These are phyloP conservation scores for Papilio protenor DNA, from an alignment of 2,888 invertebrate genomes.

Conservation along the genomic window DNA sequence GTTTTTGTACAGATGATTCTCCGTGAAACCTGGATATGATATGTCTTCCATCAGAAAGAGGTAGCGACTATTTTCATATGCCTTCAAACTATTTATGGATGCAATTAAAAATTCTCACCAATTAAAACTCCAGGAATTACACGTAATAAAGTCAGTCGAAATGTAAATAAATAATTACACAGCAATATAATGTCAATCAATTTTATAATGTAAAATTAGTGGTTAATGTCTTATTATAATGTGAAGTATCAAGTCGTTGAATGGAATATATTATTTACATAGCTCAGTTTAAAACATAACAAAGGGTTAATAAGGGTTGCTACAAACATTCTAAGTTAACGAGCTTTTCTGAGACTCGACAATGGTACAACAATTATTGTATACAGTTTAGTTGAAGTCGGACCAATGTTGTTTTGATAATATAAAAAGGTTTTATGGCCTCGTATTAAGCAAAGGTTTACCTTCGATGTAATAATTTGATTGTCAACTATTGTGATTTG, in stretches of 20 bases:
- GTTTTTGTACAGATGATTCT: no score
- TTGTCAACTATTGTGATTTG: neutral
- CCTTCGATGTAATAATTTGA: neutral
- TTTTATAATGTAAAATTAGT: slow-evolving; percentile 12
- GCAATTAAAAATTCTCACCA: neutral
- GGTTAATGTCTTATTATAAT: slow-evolving; percentile 1
- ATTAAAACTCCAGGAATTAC: neutral
- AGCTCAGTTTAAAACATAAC: neutral
- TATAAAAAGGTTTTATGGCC: slow-evolving; percentile 5
- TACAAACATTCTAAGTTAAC: slow-evolving; percentile 4
- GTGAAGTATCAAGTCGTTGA: neutral
- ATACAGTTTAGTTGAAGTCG: neutral
- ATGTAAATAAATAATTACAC: slow-evolving; percentile 20
- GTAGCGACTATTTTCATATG: neutral
- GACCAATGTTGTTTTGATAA: neutral
- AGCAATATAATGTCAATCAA: neutral
- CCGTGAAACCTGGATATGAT: no score
- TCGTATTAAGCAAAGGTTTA: neutral
- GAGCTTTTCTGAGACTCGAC: neutral
- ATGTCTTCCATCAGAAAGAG: no score
- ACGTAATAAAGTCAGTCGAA: slow-evolving; percentile 16
- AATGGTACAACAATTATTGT: neutral
- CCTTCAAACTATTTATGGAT: neutral
- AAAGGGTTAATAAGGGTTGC: neutral
- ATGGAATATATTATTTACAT: neutral